Conservation (phyloP, 2,113 vertebrate genomes). For the Cercopithecus mona region DNA sequence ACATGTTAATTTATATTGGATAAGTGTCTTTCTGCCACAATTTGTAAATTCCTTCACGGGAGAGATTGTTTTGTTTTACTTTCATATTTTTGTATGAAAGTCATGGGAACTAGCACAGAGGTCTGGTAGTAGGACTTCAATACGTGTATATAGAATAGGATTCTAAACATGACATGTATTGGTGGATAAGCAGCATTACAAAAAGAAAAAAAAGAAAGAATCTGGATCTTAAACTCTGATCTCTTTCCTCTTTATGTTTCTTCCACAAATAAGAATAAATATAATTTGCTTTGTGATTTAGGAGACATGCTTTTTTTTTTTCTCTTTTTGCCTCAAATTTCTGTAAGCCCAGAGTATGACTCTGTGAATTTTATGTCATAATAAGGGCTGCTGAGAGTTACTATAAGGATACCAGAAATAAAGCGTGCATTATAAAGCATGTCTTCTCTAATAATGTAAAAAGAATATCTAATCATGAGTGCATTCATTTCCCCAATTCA, state of each 20-base stretch:
- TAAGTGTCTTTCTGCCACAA: background rate
- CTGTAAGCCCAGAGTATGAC: background rate
- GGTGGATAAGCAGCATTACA: background rate
- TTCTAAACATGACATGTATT: background rate
- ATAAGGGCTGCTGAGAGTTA: background rate
- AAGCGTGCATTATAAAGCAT: background rate
- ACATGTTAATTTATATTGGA: background rate
- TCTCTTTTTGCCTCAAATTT: background rate
- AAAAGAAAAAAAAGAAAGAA: background rate
- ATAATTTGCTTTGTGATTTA: background rate
- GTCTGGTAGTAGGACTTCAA: background rate
- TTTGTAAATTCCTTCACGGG: background rate
- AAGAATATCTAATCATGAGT: background rate
- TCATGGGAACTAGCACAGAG: background rate
- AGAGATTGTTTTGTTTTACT: background rate
- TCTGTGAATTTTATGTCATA: constrained; percentile 21
- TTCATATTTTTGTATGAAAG: background rate
- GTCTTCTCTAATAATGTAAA: background rate
- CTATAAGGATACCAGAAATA: constrained; percentile 5
- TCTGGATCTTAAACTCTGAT: background rate
- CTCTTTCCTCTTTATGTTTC: background rate
- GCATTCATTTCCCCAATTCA: background rate
- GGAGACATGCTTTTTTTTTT: background rate
- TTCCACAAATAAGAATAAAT: background rate
- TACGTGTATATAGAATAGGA: background rate